Evolutionary conservation across 2,797 vertebrate species (phyloP).

Genomic region (Enteromius paludinosus): DNA sequence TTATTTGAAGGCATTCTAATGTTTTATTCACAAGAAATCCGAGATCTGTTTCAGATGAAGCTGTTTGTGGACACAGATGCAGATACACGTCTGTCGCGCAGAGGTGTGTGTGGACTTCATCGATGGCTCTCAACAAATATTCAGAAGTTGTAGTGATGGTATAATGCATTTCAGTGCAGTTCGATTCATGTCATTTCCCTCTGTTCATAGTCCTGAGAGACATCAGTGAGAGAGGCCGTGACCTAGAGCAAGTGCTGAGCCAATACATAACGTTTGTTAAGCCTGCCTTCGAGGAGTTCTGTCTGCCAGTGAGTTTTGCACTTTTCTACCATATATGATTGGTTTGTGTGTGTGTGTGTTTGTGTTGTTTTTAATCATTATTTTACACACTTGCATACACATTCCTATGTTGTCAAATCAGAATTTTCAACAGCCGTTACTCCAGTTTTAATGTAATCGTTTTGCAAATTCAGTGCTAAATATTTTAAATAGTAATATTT

Average conservation of each 20-base stretch:
- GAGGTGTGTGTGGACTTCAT: conserved; percentile 77
- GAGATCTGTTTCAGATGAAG: conserved; percentile 95
- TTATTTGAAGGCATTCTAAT: conserved; percentile 93
- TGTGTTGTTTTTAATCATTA: neutral
- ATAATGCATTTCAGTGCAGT: neutral
- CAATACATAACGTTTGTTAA: conserved; percentile 97
- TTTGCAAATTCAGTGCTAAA: neutral
- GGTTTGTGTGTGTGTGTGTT: neutral
- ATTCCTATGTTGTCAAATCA: neutral
- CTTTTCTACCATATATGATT: neutral
- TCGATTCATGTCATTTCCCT: neutral
- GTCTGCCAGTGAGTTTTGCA: conserved; percentile 86
- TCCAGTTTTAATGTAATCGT: neutral
- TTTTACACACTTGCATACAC: neutral
- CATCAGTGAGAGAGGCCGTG: conserved; percentile 89
- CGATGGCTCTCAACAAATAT: neutral
- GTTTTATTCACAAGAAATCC: conserved; percentile 91
- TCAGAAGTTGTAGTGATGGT: neutral
- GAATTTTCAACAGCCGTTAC: neutral
- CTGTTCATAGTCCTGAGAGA: conserved; percentile 85
- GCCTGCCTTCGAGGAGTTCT: conserved; percentile 96
- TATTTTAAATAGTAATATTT: neutral
- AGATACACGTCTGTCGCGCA: conserved; percentile 90
- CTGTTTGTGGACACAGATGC: conserved; percentile 94
- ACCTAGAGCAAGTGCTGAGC: conserved; percentile 89